Evolutionary conservation across 2,797 vertebrate species (phyloP), one percentile per base, ranked within the genome.

Genomic region (Chrysolophus pictus): DNA sequence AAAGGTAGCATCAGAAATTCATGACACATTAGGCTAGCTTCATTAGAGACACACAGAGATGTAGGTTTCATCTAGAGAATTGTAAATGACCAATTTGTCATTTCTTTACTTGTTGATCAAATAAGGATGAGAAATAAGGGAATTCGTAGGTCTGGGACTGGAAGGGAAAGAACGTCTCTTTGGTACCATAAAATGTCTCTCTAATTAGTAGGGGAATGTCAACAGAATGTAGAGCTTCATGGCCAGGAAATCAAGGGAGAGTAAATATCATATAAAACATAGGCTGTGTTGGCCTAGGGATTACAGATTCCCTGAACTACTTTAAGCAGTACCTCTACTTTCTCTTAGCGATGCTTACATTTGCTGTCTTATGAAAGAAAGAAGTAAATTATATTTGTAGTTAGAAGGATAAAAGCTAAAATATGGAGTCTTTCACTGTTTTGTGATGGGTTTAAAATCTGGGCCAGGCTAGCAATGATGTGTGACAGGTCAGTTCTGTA

Each of bases 401-500:
- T 74, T 88, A 74, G 92, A 91, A 88, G 71, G 73, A 91, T 90
- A 86, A 90, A 92, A 90, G 41, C 79, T 90, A 93, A 95, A 93
- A 90, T 95, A 95, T 41, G 68, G 72, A 88, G 29, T 33, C 77
- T 77, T 82, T 72, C 62, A 59, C 53, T 31, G 47, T 23, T 86
- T 87, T 55, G 68, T 86, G 83, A 92, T 31, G 64, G 65, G 80
- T 95, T 95, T 94, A 95, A 94, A 94, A 90, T 75, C 80, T 55
- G 46, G 83, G 83, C 85, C 51, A 67, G 62, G 29, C 76, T 91
- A 86, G 65, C 72, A 95, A 62, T 53, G 92, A 77, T 91, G 87
- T 95, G 85, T 92, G 87, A 80, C 89, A 92, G 87, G 95, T 91
- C 94, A 94, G 80, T 83, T 93, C 58, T 72, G 77, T 56, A 88